Conservation (phyloP, 2,888 invertebrate genomes). For the Hipparchia sbordonii region DNA sequence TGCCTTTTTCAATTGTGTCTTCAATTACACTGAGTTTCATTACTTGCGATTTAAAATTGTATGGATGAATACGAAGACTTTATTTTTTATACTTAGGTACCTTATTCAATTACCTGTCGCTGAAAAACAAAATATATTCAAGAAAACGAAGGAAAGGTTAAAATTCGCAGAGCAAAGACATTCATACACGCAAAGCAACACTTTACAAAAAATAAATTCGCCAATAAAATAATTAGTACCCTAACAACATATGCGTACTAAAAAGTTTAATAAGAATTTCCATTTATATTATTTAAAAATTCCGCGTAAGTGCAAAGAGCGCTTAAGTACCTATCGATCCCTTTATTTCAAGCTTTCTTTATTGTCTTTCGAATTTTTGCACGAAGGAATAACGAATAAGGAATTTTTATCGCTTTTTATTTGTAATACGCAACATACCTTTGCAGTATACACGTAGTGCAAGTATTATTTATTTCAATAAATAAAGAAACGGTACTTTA, state of each 20-base stretch:
- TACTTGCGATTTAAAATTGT: not conserved
- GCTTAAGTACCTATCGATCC: not conserved
- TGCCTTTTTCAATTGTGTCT: not conserved
- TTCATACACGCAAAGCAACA: constrained; percentile 17
- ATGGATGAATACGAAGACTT: not conserved
- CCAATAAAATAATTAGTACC: constrained; percentile 5
- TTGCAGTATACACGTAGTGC: too few relatives aligned
- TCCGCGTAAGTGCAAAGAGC: not conserved
- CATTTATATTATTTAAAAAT: not conserved
- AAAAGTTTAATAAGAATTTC: constrained; percentile 5
- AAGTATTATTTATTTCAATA: not conserved
- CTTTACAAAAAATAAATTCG: constrained; percentile 11
- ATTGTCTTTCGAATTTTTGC: constrained; percentile 4
- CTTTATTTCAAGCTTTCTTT: not conserved
- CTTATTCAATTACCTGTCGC: not conserved
- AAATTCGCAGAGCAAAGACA: constrained; percentile 16
- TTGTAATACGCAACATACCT: not conserved
- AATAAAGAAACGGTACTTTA: not conserved
- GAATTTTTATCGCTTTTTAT: not conserved
- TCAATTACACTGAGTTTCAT: not conserved
- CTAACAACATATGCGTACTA: not conserved
- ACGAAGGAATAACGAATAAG: not conserved
- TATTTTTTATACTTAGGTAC: not conserved
- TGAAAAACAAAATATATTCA: constrained; percentile 16
- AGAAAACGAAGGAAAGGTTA: not conserved